phyloP scores from a whole-genome alignment of 2,888 invertebrate species.

The Coleophora flavipennella region DNA sequence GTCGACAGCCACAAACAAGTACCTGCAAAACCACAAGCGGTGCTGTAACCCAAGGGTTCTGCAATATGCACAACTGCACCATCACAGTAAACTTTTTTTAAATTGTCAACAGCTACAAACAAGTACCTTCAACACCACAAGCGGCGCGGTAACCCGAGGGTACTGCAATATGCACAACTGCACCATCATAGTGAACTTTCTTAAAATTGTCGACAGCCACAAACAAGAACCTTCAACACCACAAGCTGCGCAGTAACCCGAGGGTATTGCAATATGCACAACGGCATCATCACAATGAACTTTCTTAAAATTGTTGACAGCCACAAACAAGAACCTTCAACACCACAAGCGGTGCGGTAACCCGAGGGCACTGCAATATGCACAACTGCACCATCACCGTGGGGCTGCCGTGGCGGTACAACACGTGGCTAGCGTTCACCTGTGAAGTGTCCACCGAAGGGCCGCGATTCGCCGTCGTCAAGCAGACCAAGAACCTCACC shows the following conservation, averaged over 20 bases:
- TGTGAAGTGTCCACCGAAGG: constrained; percentile 63
- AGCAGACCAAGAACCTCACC: constrained; percentile 56
- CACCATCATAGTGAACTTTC: no score
- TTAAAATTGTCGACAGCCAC: constrained; percentile 40
- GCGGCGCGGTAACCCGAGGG: no score
- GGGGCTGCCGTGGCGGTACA: constrained; percentile 42
- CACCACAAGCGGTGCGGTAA: constrained; percentile 42
- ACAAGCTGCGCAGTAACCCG: constrained; percentile 39
- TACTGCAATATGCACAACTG: no score
- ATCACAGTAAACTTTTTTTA: no score
- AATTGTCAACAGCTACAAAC: no score
- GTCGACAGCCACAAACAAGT: no score
- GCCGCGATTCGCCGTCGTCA: constrained; percentile 58
- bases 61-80: no score
- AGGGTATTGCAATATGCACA: constrained; percentile 43
- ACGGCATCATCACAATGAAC: no score
- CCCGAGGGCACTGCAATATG: constrained; percentile 39
- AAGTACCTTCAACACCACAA: no score
- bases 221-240: constrained; percentile 55
- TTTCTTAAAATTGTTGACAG: no score
- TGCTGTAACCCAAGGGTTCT: no score
- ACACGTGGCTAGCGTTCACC: constrained; percentile 48
- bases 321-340: constrained; percentile 57
- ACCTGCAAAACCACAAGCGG: no score
- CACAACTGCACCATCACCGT: constrained; percentile 53